These are phyloP conservation scores for Hirundo rustica DNA, from an alignment of 2,797 vertebrate species.

Conservation along the genomic window DNA sequence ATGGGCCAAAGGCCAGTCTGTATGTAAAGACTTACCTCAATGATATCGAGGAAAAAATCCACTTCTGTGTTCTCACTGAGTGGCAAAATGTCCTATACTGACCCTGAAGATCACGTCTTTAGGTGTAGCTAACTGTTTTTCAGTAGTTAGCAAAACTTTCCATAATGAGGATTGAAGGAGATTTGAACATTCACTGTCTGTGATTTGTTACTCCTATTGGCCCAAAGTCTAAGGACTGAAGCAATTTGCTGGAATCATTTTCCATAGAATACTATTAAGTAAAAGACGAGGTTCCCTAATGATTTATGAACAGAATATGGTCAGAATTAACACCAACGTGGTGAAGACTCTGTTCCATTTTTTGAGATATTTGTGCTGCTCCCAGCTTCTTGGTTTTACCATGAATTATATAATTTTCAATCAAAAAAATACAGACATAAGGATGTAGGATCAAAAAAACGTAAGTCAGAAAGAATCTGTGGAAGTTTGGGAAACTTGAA, in stretches of 20 bases:
- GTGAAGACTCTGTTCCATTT: not conserved
- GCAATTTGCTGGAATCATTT: not conserved
- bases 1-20: not conserved
- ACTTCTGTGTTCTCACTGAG: not conserved
- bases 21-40: not conserved
- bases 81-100: not conserved
- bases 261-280: not conserved
- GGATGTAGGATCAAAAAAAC: not conserved
- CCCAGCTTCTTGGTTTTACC: not conserved
- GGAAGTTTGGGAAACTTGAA: constrained; percentile 22
- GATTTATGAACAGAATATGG: not conserved
- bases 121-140: not conserved
- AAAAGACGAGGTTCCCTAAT: not conserved
- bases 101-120: not conserved
- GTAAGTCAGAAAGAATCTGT: not conserved
- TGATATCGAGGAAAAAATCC: not conserved
- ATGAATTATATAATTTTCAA: not conserved
- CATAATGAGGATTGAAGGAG: not conserved
- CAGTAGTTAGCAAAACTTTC: not conserved
- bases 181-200: not conserved
- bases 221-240: not conserved
- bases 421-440: not conserved
- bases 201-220: not conserved
- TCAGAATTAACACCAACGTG: not conserved
- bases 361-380: not conserved